Evolutionary conservation across 2,113 vertebrate species (phyloP).

Genomic region (Sylvicapra grimmia): DNA sequence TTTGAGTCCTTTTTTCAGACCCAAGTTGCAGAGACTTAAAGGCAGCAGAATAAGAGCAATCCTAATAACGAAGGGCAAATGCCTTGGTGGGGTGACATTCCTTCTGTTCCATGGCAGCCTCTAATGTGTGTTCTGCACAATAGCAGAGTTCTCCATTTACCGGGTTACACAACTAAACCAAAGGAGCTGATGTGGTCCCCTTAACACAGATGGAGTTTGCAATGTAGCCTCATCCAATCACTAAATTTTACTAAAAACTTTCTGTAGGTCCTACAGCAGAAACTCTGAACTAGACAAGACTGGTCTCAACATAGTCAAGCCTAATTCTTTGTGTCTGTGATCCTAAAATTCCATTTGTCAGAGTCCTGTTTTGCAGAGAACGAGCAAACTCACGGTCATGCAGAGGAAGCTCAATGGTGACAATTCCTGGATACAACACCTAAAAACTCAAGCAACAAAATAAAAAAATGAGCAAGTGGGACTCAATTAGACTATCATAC

Average conservation of each 20-base stretch:
- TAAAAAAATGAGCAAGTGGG: background rate
- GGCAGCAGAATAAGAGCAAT: background rate
- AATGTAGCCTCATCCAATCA: background rate
- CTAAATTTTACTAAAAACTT: background rate
- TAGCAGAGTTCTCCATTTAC: background rate
- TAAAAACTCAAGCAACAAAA: background rate
- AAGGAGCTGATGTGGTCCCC: background rate
- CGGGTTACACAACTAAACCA: background rate
- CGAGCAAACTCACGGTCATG: background rate
- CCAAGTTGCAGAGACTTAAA: background rate
- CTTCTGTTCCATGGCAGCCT: background rate
- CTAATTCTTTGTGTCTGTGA: background rate
- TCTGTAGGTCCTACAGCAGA: background rate
- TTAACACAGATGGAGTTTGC: background rate
- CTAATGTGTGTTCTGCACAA: background rate
- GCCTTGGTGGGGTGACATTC: background rate
- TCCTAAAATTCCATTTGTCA: background rate
- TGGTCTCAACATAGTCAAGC: background rate
- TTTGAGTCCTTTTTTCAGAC: background rate
- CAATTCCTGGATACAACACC: background rate
- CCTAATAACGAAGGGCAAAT: background rate
- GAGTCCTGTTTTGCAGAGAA: background rate
- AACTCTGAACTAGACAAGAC: background rate
- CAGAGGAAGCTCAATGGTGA: background rate
- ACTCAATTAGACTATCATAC: background rate